Conservation (phyloP, 2,797 vertebrate genomes). For the Discoglossus pictus region DNA sequence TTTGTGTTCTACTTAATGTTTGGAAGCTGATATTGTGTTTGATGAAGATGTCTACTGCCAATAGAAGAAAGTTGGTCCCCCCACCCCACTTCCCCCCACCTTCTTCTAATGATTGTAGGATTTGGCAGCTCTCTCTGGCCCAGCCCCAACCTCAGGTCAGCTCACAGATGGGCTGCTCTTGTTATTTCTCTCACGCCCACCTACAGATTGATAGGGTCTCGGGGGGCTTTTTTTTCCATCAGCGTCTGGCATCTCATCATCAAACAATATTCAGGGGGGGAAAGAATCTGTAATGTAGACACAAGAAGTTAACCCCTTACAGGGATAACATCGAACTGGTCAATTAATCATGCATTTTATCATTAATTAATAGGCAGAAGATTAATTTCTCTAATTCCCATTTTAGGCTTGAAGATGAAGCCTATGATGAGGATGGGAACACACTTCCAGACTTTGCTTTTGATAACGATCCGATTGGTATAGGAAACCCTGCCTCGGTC, state of each 20-base stretch:
- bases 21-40: slow-evolving; percentile 32
- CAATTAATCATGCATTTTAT: slow-evolving; percentile 47
- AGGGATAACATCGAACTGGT: slow-evolving; percentile 45
- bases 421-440: slow-evolving; percentile 88
- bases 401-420: slow-evolving; percentile 76
- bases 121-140: slow-evolving; percentile 48
- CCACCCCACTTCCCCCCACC: slow-evolving; percentile 9
- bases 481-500: slow-evolving; percentile 77
- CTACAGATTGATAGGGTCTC: slow-evolving; percentile 50
- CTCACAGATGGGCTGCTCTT: slow-evolving; percentile 52
- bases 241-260: slow-evolving; percentile 55
- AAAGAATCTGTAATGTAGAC: slow-evolving; percentile 38
- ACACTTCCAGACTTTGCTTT: slow-evolving; percentile 83
- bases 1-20: slow-evolving; percentile 39
- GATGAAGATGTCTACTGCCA: slow-evolving; percentile 15
- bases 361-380: slow-evolving; percentile 48
- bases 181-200: slow-evolving; percentile 53
- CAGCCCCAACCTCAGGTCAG: slow-evolving; percentile 52
- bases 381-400: slow-evolving; percentile 36
- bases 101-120: slow-evolving; percentile 42
- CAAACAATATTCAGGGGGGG: slow-evolving; percentile 39
- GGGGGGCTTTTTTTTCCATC: slow-evolving; percentile 49
- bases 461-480: slow-evolving; percentile 78
- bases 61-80: slow-evolving; percentile 24
- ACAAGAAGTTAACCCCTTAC: slow-evolving; percentile 32